phyloP scores from a whole-genome alignment of 2,113 vertebrate genomes.

The Nothobranchius kuhntae region DNA sequence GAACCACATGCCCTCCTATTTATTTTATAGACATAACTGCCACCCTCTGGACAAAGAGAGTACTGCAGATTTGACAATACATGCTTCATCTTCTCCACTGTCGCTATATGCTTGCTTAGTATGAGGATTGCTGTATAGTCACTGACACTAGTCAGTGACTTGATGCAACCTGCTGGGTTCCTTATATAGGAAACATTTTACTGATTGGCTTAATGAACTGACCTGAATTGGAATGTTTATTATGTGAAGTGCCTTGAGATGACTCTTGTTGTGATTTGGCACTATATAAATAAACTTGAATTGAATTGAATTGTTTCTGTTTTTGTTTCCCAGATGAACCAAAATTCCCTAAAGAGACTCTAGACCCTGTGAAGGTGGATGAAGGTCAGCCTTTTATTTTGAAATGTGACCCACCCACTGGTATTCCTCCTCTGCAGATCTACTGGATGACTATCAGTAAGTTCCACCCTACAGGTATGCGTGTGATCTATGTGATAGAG shows the following conservation, averaged over 20 bases:
- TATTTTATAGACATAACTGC: conserved; percentile 44
- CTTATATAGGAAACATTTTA: too few species aligned
- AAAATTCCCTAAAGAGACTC: conserved; percentile 95
- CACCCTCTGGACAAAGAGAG: conserved; percentile 54
- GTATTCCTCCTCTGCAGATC: conserved; percentile 91
- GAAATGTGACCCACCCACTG: conserved; percentile 88
- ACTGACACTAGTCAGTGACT: too few species aligned
- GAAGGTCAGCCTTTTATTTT: conserved; percentile 89
- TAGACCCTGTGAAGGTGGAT: conserved; percentile 87
- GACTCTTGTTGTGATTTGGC: too few species aligned
- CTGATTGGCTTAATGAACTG: too few species aligned
- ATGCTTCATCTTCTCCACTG: neutral
- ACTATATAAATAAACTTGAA: too few species aligned
- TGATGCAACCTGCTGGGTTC: too few species aligned
- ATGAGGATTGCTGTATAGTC: too few species aligned
- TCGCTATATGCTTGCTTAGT: too few species aligned
- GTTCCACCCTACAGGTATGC: conserved; percentile 17
- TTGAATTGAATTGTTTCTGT: neutral
- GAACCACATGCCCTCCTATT: neutral
- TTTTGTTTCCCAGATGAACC: conserved; percentile 82
- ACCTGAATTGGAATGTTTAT: too few species aligned
- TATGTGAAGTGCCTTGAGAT: too few species aligned
- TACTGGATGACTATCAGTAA: conserved; percentile 98
- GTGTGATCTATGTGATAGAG: neutral
- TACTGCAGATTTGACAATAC: conserved; percentile 8